phyloP scores from a whole-genome alignment of 2,797 vertebrate genomes.

The Cossypha heuglini region DNA sequence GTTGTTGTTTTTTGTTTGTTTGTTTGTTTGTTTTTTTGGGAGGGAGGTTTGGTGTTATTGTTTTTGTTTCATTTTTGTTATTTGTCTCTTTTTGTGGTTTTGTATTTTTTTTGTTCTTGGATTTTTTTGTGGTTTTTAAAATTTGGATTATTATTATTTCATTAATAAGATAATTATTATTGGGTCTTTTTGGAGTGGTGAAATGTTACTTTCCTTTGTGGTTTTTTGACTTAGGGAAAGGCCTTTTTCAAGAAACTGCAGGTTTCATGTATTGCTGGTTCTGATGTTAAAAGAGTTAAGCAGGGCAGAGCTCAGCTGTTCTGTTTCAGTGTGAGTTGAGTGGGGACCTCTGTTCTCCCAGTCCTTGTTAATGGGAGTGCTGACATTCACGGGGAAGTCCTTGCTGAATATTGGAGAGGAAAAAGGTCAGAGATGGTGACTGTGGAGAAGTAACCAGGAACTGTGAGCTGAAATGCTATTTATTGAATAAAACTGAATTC shows the following conservation, averaged over 20 bases:
- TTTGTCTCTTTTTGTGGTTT: not conserved
- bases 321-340: not conserved
- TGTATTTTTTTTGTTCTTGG: too few species aligned
- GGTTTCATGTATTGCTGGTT: not conserved
- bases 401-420: not conserved
- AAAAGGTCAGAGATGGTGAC: not conserved
- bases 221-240: not conserved
- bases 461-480: not conserved
- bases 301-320: not conserved
- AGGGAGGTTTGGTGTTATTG: not conserved
- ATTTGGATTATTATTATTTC: not conserved
- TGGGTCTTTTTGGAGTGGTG: fast-evolving
- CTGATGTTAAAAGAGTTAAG: not conserved
- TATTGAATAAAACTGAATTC: not conserved
- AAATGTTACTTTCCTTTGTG: not conserved
- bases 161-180: not conserved
- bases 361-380: not conserved
- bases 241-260: not conserved
- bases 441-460: not conserved
- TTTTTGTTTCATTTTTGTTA: not conserved
- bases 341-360: not conserved
- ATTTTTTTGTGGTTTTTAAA: not conserved
- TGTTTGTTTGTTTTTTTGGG: too few species aligned
- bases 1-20: not conserved
- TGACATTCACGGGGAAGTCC: not conserved